phyloP scores from a whole-genome alignment of 2,797 vertebrate species.

The Ctenopoma multispine region DNA sequence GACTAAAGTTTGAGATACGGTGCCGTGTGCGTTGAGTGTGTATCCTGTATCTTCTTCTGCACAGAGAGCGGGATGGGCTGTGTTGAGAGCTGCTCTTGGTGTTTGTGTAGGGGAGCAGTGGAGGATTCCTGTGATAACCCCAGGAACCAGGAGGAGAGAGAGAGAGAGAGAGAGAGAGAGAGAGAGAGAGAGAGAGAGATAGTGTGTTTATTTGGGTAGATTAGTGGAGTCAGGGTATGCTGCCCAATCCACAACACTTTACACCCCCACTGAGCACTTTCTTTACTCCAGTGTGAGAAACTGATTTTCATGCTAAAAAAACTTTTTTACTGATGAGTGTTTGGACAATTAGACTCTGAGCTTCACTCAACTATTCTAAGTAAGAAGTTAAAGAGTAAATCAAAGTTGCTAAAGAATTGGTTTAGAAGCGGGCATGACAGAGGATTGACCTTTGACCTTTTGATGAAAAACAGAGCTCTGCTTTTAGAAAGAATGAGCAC shows the following conservation, averaged over 20 bases:
- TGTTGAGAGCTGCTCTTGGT: constrained; percentile 50
- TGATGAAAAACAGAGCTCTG: constrained; percentile 76
- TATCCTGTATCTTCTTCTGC: constrained; percentile 69
- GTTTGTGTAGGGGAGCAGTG: constrained; percentile 56
- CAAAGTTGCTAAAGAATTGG: constrained; percentile 12
- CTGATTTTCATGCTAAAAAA: constrained; percentile 3
- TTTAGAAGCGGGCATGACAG: constrained; percentile 39
- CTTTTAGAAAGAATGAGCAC: constrained; percentile 71
- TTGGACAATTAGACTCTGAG: neutral
- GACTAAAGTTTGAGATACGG: constrained; percentile 70
- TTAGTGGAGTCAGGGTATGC: constrained; percentile 68
- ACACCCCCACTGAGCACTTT: constrained; percentile 61
- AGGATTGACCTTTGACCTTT: constrained; percentile 64
- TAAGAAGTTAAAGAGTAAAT: constrained; percentile 21
- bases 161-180: constrained; percentile 37
- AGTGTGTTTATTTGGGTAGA: constrained; percentile 78
- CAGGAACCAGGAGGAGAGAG: constrained; percentile 63
- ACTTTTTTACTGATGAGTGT: neutral
- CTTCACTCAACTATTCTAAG: too few relatives aligned
- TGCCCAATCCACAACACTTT: constrained; percentile 51
- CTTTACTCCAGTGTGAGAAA: constrained; percentile 41
- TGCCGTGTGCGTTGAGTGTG: constrained; percentile 44
- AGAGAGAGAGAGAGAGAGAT: constrained; percentile 23
- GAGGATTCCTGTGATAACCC: constrained; percentile 71
- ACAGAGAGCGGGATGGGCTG: constrained; percentile 54